These are phyloP conservation scores for Hyles vespertilio DNA, from an alignment of 1,140 invertebrate genomes.

Conservation along the genomic window DNA sequence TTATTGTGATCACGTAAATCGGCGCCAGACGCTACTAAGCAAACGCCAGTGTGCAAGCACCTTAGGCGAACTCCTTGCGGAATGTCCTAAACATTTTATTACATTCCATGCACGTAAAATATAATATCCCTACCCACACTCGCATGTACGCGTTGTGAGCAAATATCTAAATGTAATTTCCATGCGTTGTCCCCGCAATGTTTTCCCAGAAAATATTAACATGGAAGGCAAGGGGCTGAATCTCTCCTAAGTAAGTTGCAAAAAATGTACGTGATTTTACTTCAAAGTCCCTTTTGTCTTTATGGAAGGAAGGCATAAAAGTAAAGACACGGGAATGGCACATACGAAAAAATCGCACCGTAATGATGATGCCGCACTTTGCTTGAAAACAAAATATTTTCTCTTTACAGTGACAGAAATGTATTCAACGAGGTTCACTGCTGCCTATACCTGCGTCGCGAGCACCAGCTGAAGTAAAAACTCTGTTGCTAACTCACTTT, in stretches of 20 bases:
- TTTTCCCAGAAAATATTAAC: slow-evolving; percentile 75
- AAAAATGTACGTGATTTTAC: slow-evolving; percentile 76
- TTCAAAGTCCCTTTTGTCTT: slow-evolving; percentile 75
- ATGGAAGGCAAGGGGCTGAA: slow-evolving; percentile 70
- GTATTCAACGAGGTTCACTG: slow-evolving; percentile 53
- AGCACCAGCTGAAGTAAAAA: slow-evolving; percentile 10
- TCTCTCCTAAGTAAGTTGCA: slow-evolving; percentile 75
- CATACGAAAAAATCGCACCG: slow-evolving; percentile 70
- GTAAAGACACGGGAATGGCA: slow-evolving; percentile 69
- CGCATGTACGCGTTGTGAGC: slow-evolving; percentile 62
- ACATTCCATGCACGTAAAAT: slow-evolving; percentile 73
- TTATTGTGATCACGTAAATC: too few species aligned
- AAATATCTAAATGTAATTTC: slow-evolving; percentile 76
- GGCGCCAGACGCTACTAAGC: slow-evolving; percentile 1
- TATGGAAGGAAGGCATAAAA: slow-evolving; percentile 72
- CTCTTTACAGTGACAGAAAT: slow-evolving; percentile 64
- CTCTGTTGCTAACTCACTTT: slow-evolving; percentile 18
- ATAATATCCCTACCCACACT: slow-evolving; percentile 71
- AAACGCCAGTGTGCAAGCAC: not conserved
- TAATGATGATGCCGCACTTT: slow-evolving; percentile 73
- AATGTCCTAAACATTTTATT: slow-evolving; percentile 69
- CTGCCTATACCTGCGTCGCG: slow-evolving; percentile 21
- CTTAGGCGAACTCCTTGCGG: slow-evolving; percentile 19
- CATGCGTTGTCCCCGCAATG: slow-evolving; percentile 73
- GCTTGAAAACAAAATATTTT: slow-evolving; percentile 69